Evolutionary conservation across 2,888 invertebrate genomes (phyloP).

Genomic region (Hipparchia semele): DNA sequence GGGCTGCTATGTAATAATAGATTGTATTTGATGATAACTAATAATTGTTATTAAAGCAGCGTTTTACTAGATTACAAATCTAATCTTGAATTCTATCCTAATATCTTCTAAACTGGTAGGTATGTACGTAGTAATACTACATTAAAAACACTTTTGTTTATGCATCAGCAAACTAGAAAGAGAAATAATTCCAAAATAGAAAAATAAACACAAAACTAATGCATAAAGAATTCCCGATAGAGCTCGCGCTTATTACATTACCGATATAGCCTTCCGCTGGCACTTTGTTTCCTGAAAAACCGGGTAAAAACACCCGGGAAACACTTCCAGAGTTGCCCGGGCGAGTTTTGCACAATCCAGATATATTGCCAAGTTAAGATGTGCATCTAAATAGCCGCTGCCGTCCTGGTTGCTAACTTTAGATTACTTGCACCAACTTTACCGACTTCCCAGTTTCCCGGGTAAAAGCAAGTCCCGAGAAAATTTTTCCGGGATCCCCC

Average conservation of each 20-base stretch:
- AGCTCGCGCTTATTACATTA: conserved; percentile 57
- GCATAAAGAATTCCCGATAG: conserved; percentile 30
- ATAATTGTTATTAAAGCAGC: no score
- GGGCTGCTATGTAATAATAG: no score
- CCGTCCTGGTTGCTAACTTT: conserved; percentile 79
- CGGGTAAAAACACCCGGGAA: conserved; percentile 51
- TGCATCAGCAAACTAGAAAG: background rate
- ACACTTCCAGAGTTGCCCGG: conserved; percentile 59
- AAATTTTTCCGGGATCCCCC: conserved; percentile 55
- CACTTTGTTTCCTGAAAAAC: conserved; percentile 52
- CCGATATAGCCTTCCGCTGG: conserved; percentile 52
- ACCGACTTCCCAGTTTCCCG: conserved; percentile 59
- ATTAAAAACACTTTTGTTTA: background rate
- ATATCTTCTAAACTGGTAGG: no score
- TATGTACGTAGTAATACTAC: background rate
- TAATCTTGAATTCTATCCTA: no score
- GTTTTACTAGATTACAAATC: no score
- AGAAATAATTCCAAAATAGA: background rate
- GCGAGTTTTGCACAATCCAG: conserved; percentile 67
- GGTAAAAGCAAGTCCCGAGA: conserved; percentile 37
- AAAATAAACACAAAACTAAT: conserved; percentile 19
- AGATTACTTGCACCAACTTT: conserved; percentile 82
- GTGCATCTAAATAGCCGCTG: conserved; percentile 82
- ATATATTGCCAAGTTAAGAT: conserved; percentile 82
- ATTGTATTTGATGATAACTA: no score